Conservation (phyloP, 1,140 invertebrate species). For the Calliphora vicina region DNA sequence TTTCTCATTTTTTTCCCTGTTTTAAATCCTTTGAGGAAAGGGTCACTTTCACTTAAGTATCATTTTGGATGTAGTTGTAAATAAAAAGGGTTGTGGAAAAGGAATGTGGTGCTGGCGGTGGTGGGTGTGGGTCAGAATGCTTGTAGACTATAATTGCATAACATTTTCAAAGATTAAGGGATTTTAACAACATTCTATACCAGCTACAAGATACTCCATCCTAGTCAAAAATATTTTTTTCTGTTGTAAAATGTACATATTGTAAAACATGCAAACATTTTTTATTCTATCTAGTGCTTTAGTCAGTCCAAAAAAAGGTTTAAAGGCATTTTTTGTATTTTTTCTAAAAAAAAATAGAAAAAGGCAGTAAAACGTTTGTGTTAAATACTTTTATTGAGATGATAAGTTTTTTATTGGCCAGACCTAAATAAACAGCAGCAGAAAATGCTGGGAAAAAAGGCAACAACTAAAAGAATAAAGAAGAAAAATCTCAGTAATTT, state of each 20-base stretch:
- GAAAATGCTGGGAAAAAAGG: conserved; percentile 9
- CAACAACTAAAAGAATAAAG: neutral
- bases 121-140: neutral
- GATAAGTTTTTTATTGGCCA: conserved; percentile 63
- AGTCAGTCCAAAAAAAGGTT: conserved; percentile 12
- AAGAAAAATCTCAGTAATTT: conserved; percentile 6
- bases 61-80: neutral
- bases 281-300: neutral
- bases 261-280: conserved; percentile 24
- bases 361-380: conserved; percentile 61
- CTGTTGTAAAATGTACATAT: neutral
- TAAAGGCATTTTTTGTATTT: conserved; percentile 50
- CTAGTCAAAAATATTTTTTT: conserved; percentile 24
- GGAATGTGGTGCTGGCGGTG: neutral
- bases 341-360: conserved; percentile 24
- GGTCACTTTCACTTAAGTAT: conserved; percentile 35
- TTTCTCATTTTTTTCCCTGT: neutral
- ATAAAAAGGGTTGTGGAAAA: neutral
- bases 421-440: conserved; percentile 59
- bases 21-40: conserved; percentile 37
- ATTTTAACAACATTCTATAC: conserved; percentile 46
- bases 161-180: conserved; percentile 63
- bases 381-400: conserved; percentile 64
- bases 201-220: conserved; percentile 29
- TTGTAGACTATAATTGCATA: conserved; percentile 59